Conservation (phyloP, 2,888 invertebrate species). For the Tetragonula carbonaria region DNA sequence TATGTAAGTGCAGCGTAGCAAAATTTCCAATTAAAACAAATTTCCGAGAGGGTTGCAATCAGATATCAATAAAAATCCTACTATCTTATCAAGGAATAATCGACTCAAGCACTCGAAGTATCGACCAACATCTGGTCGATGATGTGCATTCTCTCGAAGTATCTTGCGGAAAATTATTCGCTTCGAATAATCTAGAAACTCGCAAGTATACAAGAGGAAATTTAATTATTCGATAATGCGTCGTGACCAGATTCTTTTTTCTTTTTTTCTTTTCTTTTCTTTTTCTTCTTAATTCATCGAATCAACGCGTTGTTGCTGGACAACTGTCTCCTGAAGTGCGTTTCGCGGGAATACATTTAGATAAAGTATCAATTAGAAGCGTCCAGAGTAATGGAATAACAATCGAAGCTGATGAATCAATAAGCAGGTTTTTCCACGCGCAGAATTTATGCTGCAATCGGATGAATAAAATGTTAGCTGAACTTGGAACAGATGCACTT, state of each 20-base stretch:
- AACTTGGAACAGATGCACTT: constrained; percentile 17
- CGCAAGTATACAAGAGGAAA: background rate
- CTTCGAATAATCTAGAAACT: background rate
- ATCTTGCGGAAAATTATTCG: background rate
- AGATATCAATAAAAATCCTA: background rate
- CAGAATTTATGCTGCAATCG: background rate
- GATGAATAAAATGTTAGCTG: background rate
- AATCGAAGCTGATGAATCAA: constrained; percentile 42
- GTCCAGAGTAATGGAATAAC: constrained; percentile 5
- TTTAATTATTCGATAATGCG: constrained; percentile 8
- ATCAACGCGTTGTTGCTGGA: background rate
- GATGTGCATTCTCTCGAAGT: background rate
- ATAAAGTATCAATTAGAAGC: constrained; percentile 33
- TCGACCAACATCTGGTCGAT: background rate
- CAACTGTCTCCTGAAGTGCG: background rate
- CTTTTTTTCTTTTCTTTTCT: too few relatives aligned
- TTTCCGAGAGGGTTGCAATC: background rate
- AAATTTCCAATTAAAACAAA: background rate
- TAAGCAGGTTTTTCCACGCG: constrained; percentile 43
- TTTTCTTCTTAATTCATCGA: background rate
- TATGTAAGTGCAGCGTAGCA: background rate
- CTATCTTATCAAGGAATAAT: background rate
- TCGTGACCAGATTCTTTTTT: background rate
- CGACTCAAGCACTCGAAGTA: background rate
- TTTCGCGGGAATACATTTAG: constrained; percentile 11